Evolutionary conservation across 2,888 invertebrate species (phyloP).

Genomic region (Chymomyza amoena): DNA sequence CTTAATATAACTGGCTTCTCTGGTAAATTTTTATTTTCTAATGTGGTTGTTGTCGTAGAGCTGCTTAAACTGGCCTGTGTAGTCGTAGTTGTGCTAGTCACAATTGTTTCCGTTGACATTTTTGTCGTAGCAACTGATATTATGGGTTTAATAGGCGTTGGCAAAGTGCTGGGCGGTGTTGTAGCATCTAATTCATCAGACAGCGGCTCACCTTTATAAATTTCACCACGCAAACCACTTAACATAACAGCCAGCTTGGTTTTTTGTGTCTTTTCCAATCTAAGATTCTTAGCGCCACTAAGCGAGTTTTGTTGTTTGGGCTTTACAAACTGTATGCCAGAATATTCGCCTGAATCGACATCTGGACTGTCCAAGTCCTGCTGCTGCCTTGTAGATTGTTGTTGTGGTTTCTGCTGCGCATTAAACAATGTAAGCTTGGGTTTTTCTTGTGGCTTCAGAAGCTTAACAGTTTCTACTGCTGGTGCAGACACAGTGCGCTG

Average conservation of each 20-base stretch:
- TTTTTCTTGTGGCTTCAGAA: slow-evolving; percentile 27
- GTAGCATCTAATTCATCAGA: slow-evolving; percentile 15
- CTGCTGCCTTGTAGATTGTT: slow-evolving; percentile 46
- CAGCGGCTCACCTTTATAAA: slow-evolving; percentile 66
- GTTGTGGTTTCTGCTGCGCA: slow-evolving; percentile 27
- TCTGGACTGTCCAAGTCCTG: slow-evolving; percentile 36
- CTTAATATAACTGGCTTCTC: slow-evolving; percentile 2
- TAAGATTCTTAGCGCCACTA: slow-evolving; percentile 53
- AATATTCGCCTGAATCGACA: slow-evolving; percentile 56
- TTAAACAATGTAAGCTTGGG: slow-evolving; percentile 77
- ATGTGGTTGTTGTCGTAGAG: too few species aligned
- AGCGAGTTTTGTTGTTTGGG: slow-evolving; percentile 69
- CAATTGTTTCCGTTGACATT: not conserved
- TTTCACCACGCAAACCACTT: slow-evolving; percentile 75
- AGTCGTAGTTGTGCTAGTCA: not conserved
- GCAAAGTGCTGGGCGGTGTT: not conserved
- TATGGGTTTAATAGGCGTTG: slow-evolving; percentile 24
- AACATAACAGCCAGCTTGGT: slow-evolving; percentile 77
- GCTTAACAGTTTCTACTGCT: not conserved
- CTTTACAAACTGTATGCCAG: slow-evolving; percentile 76
- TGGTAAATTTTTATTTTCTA: not conserved
- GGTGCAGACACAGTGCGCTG: slow-evolving; percentile 39
- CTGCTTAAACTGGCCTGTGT: not conserved
- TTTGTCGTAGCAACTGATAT: not conserved
- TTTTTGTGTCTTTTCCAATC: slow-evolving; percentile 74